Evolutionary conservation across 1,140 invertebrate genomes (phyloP), one percentile per base, ranked within the genome.

Genomic region (Melanaphis sacchari): DNA sequence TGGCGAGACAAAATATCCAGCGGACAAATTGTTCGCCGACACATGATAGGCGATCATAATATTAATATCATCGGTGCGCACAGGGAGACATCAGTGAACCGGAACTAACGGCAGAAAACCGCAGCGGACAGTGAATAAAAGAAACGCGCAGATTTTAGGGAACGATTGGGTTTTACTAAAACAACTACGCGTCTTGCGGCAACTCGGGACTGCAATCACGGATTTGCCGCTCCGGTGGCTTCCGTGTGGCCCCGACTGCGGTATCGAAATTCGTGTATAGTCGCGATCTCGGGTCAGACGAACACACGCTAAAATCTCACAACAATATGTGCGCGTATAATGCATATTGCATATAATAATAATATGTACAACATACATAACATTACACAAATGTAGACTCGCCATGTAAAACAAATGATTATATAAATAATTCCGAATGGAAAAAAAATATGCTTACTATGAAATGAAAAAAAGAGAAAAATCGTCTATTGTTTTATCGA

Each of bases 221-320:
- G 41, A 91, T 82, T 91, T 91, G n/a, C 66, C 66, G 90, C 90
- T 91, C 40, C 90, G 26, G 6, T 82, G 90, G 36, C 59, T 84
- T 84, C 43, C 66, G 38, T 41, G 43, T 40, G 43, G 81, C 11
- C 46, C 15, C 26, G 76, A 82, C n/a, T 49, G 21, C 22, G 1
- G 54, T 66, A 91, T 91, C 90, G 40, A 92, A 92, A 92, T 82
- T 49, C 76, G 15, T 76, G n/a, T 76, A 76, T 36, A 46, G 76
- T 36, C 38, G 24, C 43, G 24, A 46, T 92, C 41, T 82, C 22
- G 43, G 91, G 43, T 82, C 91, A 38, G 18, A 84, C 41, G 4
- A 49, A 82, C n/a, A n/a, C 76, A 24, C 22, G 41, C 41, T 36
- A 81, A 81, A 81, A 43, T 81, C 21, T 81, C 41, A 36, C 41